These are phyloP conservation scores for Scaptomyza pallida DNA, from an alignment of 1,140 invertebrate genomes.

Conservation along the genomic window DNA sequence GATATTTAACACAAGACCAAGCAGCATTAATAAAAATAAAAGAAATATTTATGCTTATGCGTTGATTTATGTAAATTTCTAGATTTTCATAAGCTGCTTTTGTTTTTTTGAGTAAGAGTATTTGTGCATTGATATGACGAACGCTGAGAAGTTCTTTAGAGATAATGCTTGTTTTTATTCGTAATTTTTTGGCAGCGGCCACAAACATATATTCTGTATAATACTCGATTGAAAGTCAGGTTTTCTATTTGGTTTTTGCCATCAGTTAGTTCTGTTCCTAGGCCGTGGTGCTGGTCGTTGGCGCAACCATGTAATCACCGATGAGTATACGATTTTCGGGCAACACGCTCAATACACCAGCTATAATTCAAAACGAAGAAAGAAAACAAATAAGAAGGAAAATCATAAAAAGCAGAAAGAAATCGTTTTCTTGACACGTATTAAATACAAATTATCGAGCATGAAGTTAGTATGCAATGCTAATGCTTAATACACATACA, in stretches of 20 bases:
- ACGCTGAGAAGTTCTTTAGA: conserved; percentile 42
- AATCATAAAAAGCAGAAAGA: conserved; percentile 28
- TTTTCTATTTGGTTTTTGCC: conserved; percentile 19
- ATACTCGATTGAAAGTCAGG: conserved; percentile 61
- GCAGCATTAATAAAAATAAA: conserved; percentile 48
- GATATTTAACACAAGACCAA: conserved; percentile 60
- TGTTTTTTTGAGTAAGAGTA: conserved; percentile 20
- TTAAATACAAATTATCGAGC: conserved; percentile 1
- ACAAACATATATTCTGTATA: conserved; percentile 24
- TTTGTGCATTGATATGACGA: conserved; percentile 76
- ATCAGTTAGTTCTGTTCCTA: conserved; percentile 49
- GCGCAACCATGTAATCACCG: conserved; percentile 82
- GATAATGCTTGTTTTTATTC: conserved; percentile 18
- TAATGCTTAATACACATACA: conserved; percentile 39
- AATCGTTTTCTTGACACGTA: background rate
- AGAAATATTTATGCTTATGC: conserved; percentile 15
- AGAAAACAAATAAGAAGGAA: conserved; percentile 54
- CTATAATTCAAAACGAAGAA: conserved; percentile 53
- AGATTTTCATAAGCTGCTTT: conserved; percentile 9
- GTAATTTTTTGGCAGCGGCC: background rate
- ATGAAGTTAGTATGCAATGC: conserved; percentile 32
- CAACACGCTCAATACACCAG: conserved; percentile 83
- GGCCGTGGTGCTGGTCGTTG: conserved; percentile 57
- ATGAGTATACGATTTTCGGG: conserved; percentile 84
- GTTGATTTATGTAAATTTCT: conserved; percentile 21